Conservation (phyloP, 2,113 vertebrate genomes). For the Brachyistius frenatus region DNA sequence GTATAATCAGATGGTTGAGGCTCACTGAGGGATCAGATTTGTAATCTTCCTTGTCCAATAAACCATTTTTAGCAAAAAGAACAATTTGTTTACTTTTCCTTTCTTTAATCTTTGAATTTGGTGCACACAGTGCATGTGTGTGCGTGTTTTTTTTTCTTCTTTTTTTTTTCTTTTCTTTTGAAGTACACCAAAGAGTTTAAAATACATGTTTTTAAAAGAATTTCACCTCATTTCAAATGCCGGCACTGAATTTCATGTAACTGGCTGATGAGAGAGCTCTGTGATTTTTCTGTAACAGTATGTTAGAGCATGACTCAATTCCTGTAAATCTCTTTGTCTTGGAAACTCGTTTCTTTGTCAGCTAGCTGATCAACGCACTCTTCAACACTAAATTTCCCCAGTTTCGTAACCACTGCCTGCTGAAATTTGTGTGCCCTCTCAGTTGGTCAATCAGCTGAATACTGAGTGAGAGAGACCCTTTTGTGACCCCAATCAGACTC, state of each 20-base stretch:
- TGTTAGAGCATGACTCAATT: conserved; percentile 16
- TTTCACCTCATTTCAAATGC: conserved; percentile 24
- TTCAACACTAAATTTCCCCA: conserved; percentile 18
- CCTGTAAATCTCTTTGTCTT: conserved; percentile 8
- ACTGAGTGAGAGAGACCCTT: conserved; percentile 67
- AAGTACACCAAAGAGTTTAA: conserved; percentile 37
- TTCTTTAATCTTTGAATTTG: conserved; percentile 32
- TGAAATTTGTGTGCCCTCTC: conserved; percentile 45
- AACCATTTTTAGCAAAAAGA: conserved; percentile 79
- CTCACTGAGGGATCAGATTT: conserved; percentile 67
- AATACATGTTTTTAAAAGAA: conserved; percentile 20
- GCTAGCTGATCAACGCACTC: neutral
- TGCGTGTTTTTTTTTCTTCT: no score
- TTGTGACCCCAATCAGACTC: conserved; percentile 72
- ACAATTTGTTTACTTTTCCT: conserved; percentile 35
- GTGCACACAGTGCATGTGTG: neutral
- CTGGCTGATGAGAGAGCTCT: conserved; percentile 36
- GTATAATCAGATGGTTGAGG: conserved; percentile 47
- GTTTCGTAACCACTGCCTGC: conserved; percentile 1
- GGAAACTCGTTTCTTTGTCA: conserved; percentile 10
- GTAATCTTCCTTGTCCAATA: conserved; percentile 79
- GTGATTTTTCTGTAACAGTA: conserved; percentile 26
- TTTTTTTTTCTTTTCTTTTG: neutral
- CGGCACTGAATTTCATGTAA: conserved; percentile 23
- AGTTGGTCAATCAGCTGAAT: conserved; percentile 61